Percentiles rank a stretch among this genome's conserved stretches.
Evolutionary conservation across 2,888 invertebrate genomes (phyloP).

Genomic region (Pachydiplax longipennis): DNA sequence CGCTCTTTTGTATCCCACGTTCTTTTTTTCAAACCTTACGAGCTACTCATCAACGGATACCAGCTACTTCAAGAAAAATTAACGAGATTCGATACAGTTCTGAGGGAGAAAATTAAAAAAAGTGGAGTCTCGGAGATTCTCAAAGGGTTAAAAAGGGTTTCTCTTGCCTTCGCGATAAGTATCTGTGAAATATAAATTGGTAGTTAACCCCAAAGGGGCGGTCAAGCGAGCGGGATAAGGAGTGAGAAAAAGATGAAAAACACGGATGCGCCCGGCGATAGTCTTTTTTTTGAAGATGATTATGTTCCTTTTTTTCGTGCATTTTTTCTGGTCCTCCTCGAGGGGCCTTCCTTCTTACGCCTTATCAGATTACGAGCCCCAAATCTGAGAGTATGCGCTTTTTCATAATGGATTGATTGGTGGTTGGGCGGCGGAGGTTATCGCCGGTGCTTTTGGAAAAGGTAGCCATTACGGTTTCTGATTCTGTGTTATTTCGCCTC

Average conservation of each 20-base stretch:
- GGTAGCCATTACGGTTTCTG: background rate
- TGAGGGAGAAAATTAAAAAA: background rate
- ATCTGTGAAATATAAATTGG: background rate
- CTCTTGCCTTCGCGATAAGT: background rate
- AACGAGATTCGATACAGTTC: background rate
- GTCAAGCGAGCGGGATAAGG: background rate
- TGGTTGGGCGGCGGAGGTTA: background rate
- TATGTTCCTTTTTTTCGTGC: background rate
- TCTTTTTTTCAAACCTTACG: background rate
- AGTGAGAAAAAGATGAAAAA: background rate
- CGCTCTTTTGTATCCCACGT: background rate
- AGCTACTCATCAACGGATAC: background rate
- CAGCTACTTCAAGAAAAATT: background rate
- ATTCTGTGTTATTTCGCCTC: background rate
- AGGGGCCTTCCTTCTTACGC: background rate
- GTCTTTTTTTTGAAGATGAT: background rate
- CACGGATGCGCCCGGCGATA: background rate
- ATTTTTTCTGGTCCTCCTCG: background rate
- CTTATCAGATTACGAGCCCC: background rate
- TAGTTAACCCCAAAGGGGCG: background rate
- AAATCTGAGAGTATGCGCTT: background rate
- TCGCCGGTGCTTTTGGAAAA: background rate
- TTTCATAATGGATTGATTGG: background rate
- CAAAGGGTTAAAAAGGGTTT: background rate
- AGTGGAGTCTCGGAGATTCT: background rate